Percentiles rank a stretch among this genome's conserved stretches.
These are phyloP conservation scores for Falco peregrinus DNA, from an alignment of 2,797 vertebrate species.

Conservation along the genomic window DNA sequence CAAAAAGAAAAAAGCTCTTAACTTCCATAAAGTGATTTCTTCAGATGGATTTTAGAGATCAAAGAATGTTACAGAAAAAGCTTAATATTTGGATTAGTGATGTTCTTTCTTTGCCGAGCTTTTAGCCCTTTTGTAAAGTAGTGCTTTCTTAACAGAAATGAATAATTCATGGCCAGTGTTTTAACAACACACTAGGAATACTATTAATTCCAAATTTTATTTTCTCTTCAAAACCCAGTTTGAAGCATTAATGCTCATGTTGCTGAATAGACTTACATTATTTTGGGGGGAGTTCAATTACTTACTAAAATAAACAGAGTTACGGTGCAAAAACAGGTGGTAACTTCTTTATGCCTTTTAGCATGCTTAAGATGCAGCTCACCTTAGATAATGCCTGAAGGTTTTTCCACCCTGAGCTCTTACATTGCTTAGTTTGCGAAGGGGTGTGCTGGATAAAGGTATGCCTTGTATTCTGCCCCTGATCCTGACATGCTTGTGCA, in stretches of 20 bases:
- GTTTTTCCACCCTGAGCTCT: neutral
- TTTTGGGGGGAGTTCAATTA: neutral
- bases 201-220: conserved; percentile 50
- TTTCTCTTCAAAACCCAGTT: conserved; percentile 19
- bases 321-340: neutral
- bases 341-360: neutral
- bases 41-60: conserved; percentile 72
- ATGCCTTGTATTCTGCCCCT: neutral
- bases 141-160: conserved; percentile 65
- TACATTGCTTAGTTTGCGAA: neutral
- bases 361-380: neutral
- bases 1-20: conserved; percentile 63
- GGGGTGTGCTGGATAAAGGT: neutral
- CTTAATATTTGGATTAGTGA: conserved; percentile 76
- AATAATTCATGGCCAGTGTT: conserved; percentile 71
- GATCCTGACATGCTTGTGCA: neutral
- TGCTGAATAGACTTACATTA: conserved; percentile 18
- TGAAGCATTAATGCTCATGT: neutral
- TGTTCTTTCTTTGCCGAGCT: conserved; percentile 70
- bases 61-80: conserved; percentile 68
- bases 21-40: conserved; percentile 62
- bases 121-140: conserved; percentile 63
- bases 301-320: conserved; percentile 17
- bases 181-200: conserved; percentile 50
- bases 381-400: neutral